Base-by-base conservation (phyloP, 2,113 vertebrate genomes). In the Eptatretus burgeri region DNA sequence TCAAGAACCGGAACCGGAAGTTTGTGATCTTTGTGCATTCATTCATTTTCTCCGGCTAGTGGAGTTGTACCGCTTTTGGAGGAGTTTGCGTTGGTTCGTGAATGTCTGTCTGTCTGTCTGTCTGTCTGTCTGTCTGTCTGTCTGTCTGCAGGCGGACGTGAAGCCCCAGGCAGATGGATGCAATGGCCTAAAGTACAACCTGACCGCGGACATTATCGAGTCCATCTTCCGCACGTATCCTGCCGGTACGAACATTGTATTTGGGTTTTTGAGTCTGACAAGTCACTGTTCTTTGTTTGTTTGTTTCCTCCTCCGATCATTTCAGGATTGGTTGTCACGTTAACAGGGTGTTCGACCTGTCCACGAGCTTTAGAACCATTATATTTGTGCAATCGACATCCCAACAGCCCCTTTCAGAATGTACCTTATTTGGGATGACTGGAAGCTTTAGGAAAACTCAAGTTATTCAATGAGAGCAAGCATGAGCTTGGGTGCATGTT, bases 221-320 rank as follows among this genome's bases (percentile, higher is more conserved):
- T 98, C 91, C 51, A 82, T 98, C 75, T 98, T 98, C 75, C 82
- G 85, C 72, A 98, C 91, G 11, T 98, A 98, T 67, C 91, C 91
- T 68, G 80, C 91, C 79, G 91, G 91, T 94, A 73, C 76, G 70
- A 62, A 41, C 27, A 7, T 41, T 41, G 3, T 41, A 41, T 41
- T 41, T 7, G 7, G 27, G 27, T 41, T 41, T 41, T 41, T 41
- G 27, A 41, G 7, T 41, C 27, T 41, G 27, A 41, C 7, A 41
- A 41, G n/a, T n/a, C n/a, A 41, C 27, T 41, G 7, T 3, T 41
- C 7, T 41, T 41, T 7, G 27, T 41, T 41, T 41, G 27, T 41
- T 41, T 3, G 27, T 41, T 41, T 41, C n/a, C n/a, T n/a, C n/a
- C n/a, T n/a, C n/a, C n/a, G n/a, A n/a, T n/a, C n/a, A n/a, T 41